Percentiles rank a stretch among this genome's conserved stretches.
Evolutionary conservation across 2,888 invertebrate species (phyloP).

Genomic region (Eutolmus rufibarbis): DNA sequence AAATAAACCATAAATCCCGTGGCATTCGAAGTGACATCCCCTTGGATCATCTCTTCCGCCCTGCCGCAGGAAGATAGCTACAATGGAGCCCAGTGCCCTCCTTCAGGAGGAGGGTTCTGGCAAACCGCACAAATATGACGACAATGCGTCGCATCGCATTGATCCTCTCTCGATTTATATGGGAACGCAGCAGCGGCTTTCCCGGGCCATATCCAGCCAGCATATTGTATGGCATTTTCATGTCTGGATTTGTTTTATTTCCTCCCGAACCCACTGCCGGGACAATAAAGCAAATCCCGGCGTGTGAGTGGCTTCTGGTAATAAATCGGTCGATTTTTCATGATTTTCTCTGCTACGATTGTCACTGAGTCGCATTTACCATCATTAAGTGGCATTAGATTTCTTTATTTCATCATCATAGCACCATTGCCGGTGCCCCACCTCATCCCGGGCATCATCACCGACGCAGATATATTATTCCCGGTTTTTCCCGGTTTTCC

Average conservation of each 20-base stretch:
- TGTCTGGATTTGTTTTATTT: conserved; percentile 43
- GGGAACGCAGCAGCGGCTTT: not conserved
- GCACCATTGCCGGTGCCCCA: not conserved
- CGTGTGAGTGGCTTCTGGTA: conserved; percentile 40
- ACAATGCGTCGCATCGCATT: conserved; percentile 31
- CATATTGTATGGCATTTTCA: conserved; percentile 40
- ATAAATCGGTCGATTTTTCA: conserved; percentile 47
- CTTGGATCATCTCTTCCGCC: conserved; percentile 31
- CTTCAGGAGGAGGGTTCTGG: not conserved
- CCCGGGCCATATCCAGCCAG: not conserved
- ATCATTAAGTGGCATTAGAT: conserved; percentile 46
- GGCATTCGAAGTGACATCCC: conserved; percentile 32
- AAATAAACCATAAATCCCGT: conserved; percentile 40
- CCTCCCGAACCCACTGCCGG: conserved; percentile 14
- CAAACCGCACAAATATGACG: conserved; percentile 1
- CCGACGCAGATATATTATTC: conserved; percentile 4
- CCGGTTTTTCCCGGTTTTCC: not conserved
- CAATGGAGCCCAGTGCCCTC: not conserved
- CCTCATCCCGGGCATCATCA: conserved; percentile 21
- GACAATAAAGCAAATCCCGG: conserved; percentile 33
- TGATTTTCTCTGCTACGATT: conserved; percentile 44
- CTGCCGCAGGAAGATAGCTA: not conserved
- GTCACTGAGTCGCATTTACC: conserved; percentile 42
- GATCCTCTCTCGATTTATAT: conserved; percentile 42
- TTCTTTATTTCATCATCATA: conserved; percentile 43